Percentiles rank a stretch among this genome's conserved stretches.
These are phyloP conservation scores for Silvanus unidentatus DNA, from an alignment of 2,888 invertebrate genomes.

Conservation along the genomic window DNA sequence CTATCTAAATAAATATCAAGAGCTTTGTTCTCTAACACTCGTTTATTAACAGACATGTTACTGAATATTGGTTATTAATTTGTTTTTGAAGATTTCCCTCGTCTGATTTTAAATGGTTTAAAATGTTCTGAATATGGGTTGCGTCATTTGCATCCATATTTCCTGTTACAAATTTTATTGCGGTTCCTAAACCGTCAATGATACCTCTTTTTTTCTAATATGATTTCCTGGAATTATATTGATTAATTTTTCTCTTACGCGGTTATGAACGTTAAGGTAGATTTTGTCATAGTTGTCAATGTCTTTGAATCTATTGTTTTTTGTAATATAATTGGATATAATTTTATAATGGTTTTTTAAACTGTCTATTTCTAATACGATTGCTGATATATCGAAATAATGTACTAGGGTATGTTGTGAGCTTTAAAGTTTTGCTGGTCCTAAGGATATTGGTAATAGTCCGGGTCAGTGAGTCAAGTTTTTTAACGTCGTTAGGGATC, in stretches of 20 bases:
- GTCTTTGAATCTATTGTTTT: neutral
- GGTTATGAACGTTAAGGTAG: neutral
- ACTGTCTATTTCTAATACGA: neutral
- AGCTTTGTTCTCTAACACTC: too few relatives aligned
- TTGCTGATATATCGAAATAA: neutral
- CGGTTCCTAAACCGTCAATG: neutral
- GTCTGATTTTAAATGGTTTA: neutral
- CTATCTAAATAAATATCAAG: too few relatives aligned
- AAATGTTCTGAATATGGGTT: neutral
- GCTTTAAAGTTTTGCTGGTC: neutral
- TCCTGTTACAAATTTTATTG: neutral
- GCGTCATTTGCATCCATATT: conserved; percentile 1
- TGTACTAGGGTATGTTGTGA: neutral
- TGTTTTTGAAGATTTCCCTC: neutral
- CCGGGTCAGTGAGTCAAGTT: neutral
- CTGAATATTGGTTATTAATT: neutral
- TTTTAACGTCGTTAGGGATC: neutral
- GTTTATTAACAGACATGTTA: too few relatives aligned
- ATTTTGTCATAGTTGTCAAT: neutral
- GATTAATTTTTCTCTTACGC: neutral
- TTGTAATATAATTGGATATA: too few relatives aligned
- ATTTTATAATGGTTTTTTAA: neutral
- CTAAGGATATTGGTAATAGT: neutral
- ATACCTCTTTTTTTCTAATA: neutral
- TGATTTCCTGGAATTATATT: neutral